phyloP scores from a whole-genome alignment of 2,888 invertebrate genomes.

The Cetonia aurata region DNA sequence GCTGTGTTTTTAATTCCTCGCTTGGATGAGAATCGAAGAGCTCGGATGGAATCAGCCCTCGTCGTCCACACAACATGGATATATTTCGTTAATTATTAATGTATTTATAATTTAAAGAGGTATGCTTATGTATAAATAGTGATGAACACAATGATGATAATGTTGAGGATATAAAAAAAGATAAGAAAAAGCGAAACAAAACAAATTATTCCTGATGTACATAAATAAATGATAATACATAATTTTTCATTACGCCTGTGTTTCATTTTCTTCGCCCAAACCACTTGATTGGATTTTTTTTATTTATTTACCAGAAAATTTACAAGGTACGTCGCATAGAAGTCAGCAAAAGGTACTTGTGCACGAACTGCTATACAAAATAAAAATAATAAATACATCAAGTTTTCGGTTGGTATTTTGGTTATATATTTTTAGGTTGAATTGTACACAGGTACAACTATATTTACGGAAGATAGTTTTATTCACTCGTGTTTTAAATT shows the following conservation, averaged over 20 bases:
- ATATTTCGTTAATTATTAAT: constrained; percentile 7
- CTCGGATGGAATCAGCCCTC: too few species aligned
- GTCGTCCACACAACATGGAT: background rate
- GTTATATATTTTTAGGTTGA: too few species aligned
- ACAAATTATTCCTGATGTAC: constrained; percentile 46
- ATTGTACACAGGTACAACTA: too few species aligned
- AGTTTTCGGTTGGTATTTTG: too few species aligned
- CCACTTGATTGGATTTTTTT: constrained; percentile 30
- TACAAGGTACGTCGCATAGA: too few species aligned
- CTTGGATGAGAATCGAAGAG: too few species aligned
- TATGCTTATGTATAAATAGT: constrained; percentile 40
- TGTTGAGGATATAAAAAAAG: constrained; percentile 13
- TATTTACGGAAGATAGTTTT: too few species aligned
- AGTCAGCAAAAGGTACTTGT: too few species aligned
- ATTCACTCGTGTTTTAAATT: too few species aligned
- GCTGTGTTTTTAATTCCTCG: background rate
- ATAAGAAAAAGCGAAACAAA: constrained; percentile 14
- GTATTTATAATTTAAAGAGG: constrained; percentile 31
- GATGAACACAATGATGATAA: constrained; percentile 10
- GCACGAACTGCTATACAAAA: too few species aligned
- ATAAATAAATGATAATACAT: constrained; percentile 43
- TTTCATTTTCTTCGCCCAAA: constrained; percentile 38
- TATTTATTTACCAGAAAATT: too few species aligned
- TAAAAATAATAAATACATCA: too few species aligned
- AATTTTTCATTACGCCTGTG: constrained; percentile 46